Evolutionary conservation across 2,888 invertebrate genomes (phyloP).

Genomic region (Lochmaea crataegi): DNA sequence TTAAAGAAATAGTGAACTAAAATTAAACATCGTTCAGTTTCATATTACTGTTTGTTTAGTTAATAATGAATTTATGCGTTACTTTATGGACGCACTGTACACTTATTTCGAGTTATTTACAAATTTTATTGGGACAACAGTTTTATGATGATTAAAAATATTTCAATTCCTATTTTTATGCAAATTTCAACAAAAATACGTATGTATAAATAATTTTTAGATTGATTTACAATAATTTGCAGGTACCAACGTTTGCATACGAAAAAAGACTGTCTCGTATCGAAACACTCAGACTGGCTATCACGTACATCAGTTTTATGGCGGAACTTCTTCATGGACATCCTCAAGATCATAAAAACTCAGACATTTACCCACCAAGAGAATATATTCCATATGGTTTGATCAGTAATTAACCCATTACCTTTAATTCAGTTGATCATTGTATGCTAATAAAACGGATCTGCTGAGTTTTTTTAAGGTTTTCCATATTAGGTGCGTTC

Average conservation of each 20-base stretch:
- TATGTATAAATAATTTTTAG: background rate
- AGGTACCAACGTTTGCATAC: conserved; percentile 96
- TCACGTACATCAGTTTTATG: conserved; percentile 98
- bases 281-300: conserved; percentile 93
- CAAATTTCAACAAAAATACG: background rate
- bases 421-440: background rate
- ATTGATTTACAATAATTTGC: conserved; percentile 38
- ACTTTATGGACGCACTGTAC: no score
- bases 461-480: no score
- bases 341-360: conserved; percentile 59
- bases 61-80: no score
- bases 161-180: conserved; percentile 2
- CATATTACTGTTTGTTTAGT: no score
- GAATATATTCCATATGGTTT: conserved; percentile 67
- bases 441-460: background rate
- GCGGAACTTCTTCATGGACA: conserved; percentile 83
- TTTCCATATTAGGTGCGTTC: no score
- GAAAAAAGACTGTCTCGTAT: conserved; percentile 95
- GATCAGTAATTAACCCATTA: conserved; percentile 50
- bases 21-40: no score
- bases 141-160: no score
- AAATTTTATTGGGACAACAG: no score
- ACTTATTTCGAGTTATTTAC: no score
- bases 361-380: conserved; percentile 61
- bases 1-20: no score